Base-by-base conservation (phyloP, 2,113 vertebrate species). In the Bungarus multicinctus region DNA sequence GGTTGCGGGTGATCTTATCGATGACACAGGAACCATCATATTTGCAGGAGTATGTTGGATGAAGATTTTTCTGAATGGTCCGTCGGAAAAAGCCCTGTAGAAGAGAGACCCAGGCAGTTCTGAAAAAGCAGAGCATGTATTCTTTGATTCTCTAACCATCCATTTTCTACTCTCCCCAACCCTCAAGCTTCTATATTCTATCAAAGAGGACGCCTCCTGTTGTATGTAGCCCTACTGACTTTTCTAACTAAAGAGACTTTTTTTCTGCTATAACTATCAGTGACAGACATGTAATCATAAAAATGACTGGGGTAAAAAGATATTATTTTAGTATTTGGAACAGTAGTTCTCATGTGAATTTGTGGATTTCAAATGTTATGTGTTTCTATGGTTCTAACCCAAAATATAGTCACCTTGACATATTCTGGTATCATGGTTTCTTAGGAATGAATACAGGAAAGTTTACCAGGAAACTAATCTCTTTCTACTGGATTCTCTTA, bases 41-140 rank as follows among this genome's bases (percentile, higher is more conserved):
- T 91, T 99, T 99, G 98, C 99, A 99, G 94, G 98, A 98, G 96
- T 99, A 99, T 58, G 98, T 97, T 27, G 99, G 99, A 94, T 99
- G 98, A 95, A 99, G 98, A 97, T 99, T 99, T 97, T 99, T 99
- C 98, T 99, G 99, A 97, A 99, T 99, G 96, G 99, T 99, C 95
- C 99, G 98, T 88, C 99, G 98, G 96, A 99, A 99, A 97, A 99
- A 99, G 74, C 99, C 99, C 99, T 99, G 96, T 27, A 88, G 89
- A 50, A 9, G 2, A 2, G 43, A 50, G 81, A 92, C 3, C 6
- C 43, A 86, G 12, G 45, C 22, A 27, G 16, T 2, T 20, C 11
- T 25, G 8, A 18, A 18, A 47, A 89, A 53, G 27, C 25, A 89
- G 60, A 9, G 0, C 6, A 3, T 5, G 27, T 3, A 6, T 2